phyloP scores from a whole-genome alignment of 2,113 vertebrate genomes.

The Macrotis lagotis region DNA sequence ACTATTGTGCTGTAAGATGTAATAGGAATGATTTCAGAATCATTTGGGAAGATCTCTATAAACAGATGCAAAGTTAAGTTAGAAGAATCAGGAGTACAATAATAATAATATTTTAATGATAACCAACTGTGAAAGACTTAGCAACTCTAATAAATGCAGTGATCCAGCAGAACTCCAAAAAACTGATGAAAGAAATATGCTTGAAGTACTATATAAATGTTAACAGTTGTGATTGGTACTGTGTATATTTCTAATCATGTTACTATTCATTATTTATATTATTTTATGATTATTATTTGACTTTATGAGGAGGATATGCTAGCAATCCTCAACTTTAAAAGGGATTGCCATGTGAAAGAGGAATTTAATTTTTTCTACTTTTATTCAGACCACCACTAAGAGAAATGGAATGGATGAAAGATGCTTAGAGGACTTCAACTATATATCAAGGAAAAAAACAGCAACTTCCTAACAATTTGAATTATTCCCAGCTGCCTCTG shows the following conservation, averaged over 20 bases:
- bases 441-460: background rate
- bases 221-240: background rate
- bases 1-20: no score
- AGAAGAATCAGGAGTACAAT: no score
- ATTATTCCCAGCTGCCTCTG: background rate
- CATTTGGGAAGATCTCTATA: no score
- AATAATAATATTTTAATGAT: no score
- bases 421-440: background rate
- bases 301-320: background rate
- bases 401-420: background rate
- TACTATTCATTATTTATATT: background rate
- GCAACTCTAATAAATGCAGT: no score
- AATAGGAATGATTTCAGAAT: no score
- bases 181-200: no score
- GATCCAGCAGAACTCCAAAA: no score
- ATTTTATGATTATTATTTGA: background rate
- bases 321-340: background rate
- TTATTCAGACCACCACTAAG: background rate
- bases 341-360: background rate
- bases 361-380: background rate
- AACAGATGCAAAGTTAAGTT: no score
- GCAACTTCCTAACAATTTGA: background rate
- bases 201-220: background rate
- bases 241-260: background rate
- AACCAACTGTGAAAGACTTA: no score